Evolutionary conservation across 2,888 invertebrate genomes (phyloP).

Genomic region (Drosophila lutescens): DNA sequence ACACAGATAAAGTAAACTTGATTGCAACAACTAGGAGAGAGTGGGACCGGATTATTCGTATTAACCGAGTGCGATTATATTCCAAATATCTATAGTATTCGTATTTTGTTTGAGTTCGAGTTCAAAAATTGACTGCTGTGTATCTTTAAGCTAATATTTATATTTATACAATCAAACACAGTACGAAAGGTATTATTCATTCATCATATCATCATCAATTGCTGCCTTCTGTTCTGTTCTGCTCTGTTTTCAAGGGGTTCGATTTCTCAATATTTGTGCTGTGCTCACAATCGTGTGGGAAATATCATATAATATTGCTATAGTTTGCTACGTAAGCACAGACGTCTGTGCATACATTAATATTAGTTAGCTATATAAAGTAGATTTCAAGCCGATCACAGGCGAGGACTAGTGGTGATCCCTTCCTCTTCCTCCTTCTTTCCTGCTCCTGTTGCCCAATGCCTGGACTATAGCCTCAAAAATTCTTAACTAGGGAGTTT

Average conservation of each 20-base stretch:
- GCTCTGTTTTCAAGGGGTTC: slow-evolving; percentile 1
- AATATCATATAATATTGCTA: slow-evolving; percentile 75
- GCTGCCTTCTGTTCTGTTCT: not conserved
- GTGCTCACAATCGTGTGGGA: slow-evolving; percentile 41
- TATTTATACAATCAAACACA: slow-evolving; percentile 43
- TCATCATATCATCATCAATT: not conserved
- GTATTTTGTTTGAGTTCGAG: slow-evolving; percentile 48
- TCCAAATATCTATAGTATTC: slow-evolving; percentile 37
- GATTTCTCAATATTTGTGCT: slow-evolving; percentile 49
- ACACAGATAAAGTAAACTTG: slow-evolving; percentile 56
- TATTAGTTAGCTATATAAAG: slow-evolving; percentile 33
- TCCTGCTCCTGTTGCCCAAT: slow-evolving; percentile 21
- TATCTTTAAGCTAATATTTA: slow-evolving; percentile 35
- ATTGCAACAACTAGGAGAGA: slow-evolving; percentile 38
- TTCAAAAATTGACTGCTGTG: slow-evolving; percentile 69
- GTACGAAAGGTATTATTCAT: slow-evolving; percentile 20
- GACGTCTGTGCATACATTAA: slow-evolving; percentile 38
- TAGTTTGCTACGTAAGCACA: slow-evolving; percentile 52
- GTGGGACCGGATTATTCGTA: slow-evolving; percentile 36
- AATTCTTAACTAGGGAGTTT: slow-evolving; percentile 20
- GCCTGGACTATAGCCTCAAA: slow-evolving; percentile 57
- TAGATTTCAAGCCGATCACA: slow-evolving; percentile 57
- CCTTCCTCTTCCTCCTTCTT: slow-evolving; percentile 1
- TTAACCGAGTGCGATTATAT: slow-evolving; percentile 31
- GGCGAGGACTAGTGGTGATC: slow-evolving; percentile 68